These are phyloP conservation scores for Rhopalosiphum padi DNA, from an alignment of 1,140 invertebrate genomes.

Conservation along the genomic window DNA sequence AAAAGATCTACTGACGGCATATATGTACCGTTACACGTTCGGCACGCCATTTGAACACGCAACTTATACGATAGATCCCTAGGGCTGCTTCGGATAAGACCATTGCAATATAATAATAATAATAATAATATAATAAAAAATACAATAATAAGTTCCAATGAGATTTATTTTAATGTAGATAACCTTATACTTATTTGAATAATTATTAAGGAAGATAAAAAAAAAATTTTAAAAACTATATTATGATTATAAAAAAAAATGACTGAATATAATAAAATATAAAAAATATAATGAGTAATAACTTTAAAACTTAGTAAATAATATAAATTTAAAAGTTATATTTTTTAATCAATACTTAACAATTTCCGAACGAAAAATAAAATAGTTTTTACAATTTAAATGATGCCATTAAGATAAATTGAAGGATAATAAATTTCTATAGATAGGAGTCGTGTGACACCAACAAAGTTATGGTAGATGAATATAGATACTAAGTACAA, in stretches of 20 bases:
- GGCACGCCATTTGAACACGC: conserved; percentile 24
- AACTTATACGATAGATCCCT: conserved; percentile 33
- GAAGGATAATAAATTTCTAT: too few relatives aligned
- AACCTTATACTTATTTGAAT: not conserved
- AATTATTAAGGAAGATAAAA: not conserved
- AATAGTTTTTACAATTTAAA: too few relatives aligned
- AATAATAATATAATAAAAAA: not conserved
- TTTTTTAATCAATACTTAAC: not conserved
- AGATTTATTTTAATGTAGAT: not conserved
- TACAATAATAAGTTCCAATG: not conserved
- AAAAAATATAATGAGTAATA: too few relatives aligned
- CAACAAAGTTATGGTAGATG: too few relatives aligned
- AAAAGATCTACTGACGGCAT: not conserved
- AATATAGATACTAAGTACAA: too few relatives aligned
- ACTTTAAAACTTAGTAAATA: not conserved
- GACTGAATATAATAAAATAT: too few relatives aligned
- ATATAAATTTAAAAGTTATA: not conserved
- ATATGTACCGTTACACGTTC: not conserved
- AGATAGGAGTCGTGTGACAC: not conserved
- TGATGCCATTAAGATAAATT: too few relatives aligned
- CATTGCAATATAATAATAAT: conserved; percentile 2
- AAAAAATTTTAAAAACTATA: not conserved
- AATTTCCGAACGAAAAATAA: not conserved
- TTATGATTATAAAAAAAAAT: not conserved
- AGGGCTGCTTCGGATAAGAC: not conserved